phyloP scores from a whole-genome alignment of 2,113 vertebrate genomes.

The Crotalus horridus region DNA sequence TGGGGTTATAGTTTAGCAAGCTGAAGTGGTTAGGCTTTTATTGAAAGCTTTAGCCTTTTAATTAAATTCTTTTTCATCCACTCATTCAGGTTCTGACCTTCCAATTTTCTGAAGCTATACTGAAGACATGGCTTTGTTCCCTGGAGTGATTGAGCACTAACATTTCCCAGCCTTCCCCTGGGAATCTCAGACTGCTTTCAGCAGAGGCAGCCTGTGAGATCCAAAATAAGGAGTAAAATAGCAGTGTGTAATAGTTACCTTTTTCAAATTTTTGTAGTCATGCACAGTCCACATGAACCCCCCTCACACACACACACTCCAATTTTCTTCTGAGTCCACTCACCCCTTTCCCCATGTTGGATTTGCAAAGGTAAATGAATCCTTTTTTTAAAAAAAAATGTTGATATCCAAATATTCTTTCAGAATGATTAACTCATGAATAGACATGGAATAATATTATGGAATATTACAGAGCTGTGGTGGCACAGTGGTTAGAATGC shows the following conservation, averaged over 20 bases:
- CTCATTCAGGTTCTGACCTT: neutral
- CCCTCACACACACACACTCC: no score
- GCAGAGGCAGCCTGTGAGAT: neutral
- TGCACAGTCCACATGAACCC: neutral
- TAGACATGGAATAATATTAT: no score
- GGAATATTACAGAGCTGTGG: no score
- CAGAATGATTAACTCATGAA: no score
- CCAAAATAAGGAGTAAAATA: neutral
- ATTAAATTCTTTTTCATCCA: neutral
- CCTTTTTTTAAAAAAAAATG: no score
- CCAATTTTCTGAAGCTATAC: neutral
- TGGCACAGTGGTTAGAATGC: no score
- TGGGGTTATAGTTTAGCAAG: neutral
- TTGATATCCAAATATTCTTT: no score
- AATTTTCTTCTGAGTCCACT: neutral
- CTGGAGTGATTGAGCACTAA: neutral
- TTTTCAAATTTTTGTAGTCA: neutral
- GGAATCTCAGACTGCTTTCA: neutral
- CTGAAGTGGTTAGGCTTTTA: neutral
- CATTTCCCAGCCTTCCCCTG: neutral
- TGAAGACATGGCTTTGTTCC: neutral
- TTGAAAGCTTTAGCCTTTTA: neutral
- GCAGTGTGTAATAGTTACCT: neutral
- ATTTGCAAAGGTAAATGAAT: no score
- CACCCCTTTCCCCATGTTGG: no score